Evolutionary conservation across 2,113 vertebrate genomes (phyloP).

Genomic region (Choloepus hoffmanni): DNA sequence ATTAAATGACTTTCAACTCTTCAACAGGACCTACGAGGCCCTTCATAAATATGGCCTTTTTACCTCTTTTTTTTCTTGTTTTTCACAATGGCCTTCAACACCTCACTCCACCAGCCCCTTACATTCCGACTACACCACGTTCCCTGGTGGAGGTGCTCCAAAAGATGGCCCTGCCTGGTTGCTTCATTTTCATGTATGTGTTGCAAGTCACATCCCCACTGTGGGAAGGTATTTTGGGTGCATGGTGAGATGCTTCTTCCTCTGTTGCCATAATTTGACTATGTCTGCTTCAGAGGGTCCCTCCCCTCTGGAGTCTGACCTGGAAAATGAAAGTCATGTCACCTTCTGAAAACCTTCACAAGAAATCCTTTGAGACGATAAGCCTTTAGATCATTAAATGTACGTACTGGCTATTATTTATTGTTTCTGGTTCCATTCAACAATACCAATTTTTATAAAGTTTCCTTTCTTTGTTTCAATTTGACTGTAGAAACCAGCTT

Average conservation of each 20-base stretch:
- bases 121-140: neutral
- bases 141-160: neutral
- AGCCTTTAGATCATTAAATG: slow-evolving; percentile 11
- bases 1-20: neutral
- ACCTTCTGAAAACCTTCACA: neutral
- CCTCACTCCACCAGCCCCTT: rapidly evolving
- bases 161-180: neutral
- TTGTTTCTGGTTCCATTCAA: slow-evolving; percentile 54
- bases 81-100: neutral
- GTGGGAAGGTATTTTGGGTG: neutral
- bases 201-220: neutral
- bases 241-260: neutral
- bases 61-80: neutral
- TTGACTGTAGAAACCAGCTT: slow-evolving; percentile 55
- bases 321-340: slow-evolving; percentile 18
- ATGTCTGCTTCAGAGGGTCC: neutral
- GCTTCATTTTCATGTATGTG: neutral
- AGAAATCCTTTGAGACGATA: slow-evolving; percentile 24
- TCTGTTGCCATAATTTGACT: neutral
- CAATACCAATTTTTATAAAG: slow-evolving; percentile 25
- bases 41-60: neutral
- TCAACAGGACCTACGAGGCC: neutral
- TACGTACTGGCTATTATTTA: slow-evolving; percentile 31
- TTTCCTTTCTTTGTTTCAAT: slow-evolving; percentile 73
- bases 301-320: neutral